Percentiles rank a stretch among this genome's conserved stretches.
phyloP scores from a whole-genome alignment of 2,888 invertebrate genomes.

The Philhelius pedissequus region DNA sequence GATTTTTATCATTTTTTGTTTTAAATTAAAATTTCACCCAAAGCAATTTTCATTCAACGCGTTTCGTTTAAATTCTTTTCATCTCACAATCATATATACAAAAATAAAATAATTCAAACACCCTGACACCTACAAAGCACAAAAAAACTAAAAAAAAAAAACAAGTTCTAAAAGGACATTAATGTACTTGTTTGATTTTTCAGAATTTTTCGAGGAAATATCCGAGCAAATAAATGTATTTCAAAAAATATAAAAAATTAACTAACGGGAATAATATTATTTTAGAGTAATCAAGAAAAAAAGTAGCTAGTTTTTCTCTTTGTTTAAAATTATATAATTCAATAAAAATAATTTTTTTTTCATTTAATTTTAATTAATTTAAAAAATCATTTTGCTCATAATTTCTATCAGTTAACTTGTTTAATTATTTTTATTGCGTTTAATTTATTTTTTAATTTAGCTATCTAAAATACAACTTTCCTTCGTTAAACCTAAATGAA shows the following conservation, averaged over 20 bases:
- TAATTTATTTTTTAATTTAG: constrained; percentile 16
- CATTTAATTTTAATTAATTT: constrained; percentile 44
- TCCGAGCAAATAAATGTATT: not conserved
- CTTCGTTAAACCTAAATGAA: constrained; percentile 4
- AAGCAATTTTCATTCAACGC: not conserved
- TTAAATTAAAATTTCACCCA: not conserved
- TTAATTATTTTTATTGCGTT: constrained; percentile 20
- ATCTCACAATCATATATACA: constrained; percentile 3
- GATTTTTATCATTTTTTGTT: not conserved
- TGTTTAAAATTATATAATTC: constrained; percentile 5
- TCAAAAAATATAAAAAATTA: not conserved
- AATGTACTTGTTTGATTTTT: constrained; percentile 18
- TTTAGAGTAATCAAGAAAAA: not conserved
- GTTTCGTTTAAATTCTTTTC: not conserved
- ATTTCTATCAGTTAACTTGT: constrained; percentile 62
- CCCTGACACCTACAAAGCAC: constrained; percentile 40
- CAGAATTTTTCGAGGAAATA: constrained; percentile 33
- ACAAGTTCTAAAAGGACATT: not conserved
- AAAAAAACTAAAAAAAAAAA: constrained; percentile 4
- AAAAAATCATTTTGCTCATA: constrained; percentile 43
- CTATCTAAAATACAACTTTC: constrained; percentile 20
- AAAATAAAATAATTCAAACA: not conserved
- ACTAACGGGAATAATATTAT: not conserved
- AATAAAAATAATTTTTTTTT: constrained; percentile 32
- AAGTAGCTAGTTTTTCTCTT: constrained; percentile 12